Percentiles rank a stretch among this genome's conserved stretches.
phyloP scores from a whole-genome alignment of 2,888 invertebrate species.

The Thyatira batis region DNA sequence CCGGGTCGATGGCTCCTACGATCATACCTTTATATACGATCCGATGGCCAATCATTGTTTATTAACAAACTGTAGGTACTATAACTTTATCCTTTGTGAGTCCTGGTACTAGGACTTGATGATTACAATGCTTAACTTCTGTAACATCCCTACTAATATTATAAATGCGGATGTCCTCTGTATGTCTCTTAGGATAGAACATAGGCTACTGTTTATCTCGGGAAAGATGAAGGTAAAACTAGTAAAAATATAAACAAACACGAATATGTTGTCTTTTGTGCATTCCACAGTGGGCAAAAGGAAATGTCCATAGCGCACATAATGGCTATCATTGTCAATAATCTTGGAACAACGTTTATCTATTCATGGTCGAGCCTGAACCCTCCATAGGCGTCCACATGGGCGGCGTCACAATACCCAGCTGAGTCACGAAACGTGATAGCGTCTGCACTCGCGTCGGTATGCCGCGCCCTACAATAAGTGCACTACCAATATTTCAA shows the following conservation, averaged over 20 bases:
- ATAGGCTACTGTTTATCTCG: no score
- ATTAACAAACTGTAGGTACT: neutral
- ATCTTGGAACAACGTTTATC: constrained; percentile 5
- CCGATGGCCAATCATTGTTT: neutral
- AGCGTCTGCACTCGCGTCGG: constrained; percentile 15
- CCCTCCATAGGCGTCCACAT: constrained; percentile 13
- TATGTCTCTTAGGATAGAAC: no score
- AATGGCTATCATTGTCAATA: constrained; percentile 1
- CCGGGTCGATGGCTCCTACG: neutral
- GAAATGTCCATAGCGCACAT: constrained; percentile 10
- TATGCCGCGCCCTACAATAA: constrained; percentile 7
- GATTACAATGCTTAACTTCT: no score
- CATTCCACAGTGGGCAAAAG: constrained; percentile 35
- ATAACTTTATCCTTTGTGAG: constrained; percentile 14
- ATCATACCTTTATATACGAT: neutral
- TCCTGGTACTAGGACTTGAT: no score
- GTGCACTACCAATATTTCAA: neutral
- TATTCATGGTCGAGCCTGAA: constrained; percentile 2
- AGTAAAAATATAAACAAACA: no score
- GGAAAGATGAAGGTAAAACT: no score
- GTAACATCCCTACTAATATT: no score
- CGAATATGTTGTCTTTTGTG: no score
- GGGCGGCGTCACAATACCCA: constrained; percentile 19
- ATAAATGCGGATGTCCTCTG: no score
- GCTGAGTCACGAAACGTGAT: constrained; percentile 23